Evolutionary conservation across 1,140 invertebrate species (phyloP), one percentile per base, ranked within the genome.

Genomic region (Orchestia grillus): DNA sequence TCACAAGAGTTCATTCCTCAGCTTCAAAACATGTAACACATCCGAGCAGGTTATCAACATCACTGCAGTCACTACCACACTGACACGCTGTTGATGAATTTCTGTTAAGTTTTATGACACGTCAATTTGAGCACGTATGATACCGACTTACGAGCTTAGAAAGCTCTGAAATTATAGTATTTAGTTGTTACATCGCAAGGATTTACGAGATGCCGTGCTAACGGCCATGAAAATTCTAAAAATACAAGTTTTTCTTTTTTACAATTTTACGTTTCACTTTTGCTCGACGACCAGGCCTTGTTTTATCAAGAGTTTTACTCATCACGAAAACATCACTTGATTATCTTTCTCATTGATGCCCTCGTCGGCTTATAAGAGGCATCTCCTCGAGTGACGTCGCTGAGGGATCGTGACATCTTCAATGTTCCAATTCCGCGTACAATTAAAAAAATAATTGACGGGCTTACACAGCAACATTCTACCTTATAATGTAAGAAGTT

Each of bases 1-100:
- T 91, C 88, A 91, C 41, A 91, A 91, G 88, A 91, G 88, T 91
- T 91, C 88, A 91, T 91, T 91, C 88, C 0, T 41, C 41, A 91
- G 44, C 41, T 91, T 91, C 88, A 77, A 77, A 77, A 77, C 62
- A 77, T 19, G 62, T 23, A 36, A 28, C 11, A 77, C 28, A 36
- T 36, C 62, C 62, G 28, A 77, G 28, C 62, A 77, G 62, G 62
- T 77, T 77, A 77, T 77, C 47, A 53, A 6, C 62, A 77, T 36
- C 62, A 53, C 47, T 53, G 47, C 47, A 53, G 19, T 53, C 47
- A 53, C 47, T 19, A n/a, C 19, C 47, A 77, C 62, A 15, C 62
- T 77, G 15, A 77, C 62, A 77, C 28, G 28, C 36, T 28, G 62
- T 77, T 28, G 62, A 77, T 77, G 28, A 3, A 77, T 36, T 77